phyloP scores from a whole-genome alignment of 2,888 invertebrate genomes.

The Brachycybe producta region DNA sequence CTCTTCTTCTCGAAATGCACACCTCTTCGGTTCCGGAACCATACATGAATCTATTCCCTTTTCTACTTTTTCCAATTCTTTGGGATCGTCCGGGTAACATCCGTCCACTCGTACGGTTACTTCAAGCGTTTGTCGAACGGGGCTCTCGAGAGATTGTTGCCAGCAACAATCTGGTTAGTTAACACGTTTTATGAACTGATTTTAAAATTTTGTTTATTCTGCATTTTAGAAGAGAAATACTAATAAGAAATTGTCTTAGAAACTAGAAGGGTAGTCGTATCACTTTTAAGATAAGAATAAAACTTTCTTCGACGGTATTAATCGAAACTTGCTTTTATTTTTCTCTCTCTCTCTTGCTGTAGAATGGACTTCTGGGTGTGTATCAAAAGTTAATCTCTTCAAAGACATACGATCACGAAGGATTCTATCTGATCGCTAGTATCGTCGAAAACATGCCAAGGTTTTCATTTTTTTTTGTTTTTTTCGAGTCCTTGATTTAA shows the following conservation, averaged over 20 bases:
- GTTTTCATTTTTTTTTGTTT: slow-evolving; percentile 45
- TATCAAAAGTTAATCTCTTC: slow-evolving; percentile 95
- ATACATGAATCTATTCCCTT: slow-evolving; percentile 81
- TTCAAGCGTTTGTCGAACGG: slow-evolving; percentile 70
- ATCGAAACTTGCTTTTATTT: background rate
- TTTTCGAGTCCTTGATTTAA: slow-evolving; percentile 2
- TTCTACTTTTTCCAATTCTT: slow-evolving; percentile 71
- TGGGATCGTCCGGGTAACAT: slow-evolving; percentile 93
- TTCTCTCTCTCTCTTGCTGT: slow-evolving; percentile 15
- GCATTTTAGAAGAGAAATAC: too few species aligned
- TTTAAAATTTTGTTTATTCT: too few species aligned
- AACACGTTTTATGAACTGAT: background rate
- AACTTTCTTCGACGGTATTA: slow-evolving; percentile 26
- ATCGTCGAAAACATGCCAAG: slow-evolving; percentile 69
- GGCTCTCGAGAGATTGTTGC: slow-evolving; percentile 54
- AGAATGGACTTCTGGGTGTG: slow-evolving; percentile 60
- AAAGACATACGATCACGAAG: slow-evolving; percentile 89
- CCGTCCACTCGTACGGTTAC: slow-evolving; percentile 77
- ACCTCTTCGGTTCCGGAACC: slow-evolving; percentile 50
- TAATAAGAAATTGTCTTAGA: too few species aligned
- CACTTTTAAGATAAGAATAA: background rate
- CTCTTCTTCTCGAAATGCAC: slow-evolving; percentile 61
- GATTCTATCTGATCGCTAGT: slow-evolving; percentile 77
- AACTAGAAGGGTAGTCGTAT: background rate
- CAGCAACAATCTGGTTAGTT: slow-evolving; percentile 54